phyloP scores from a whole-genome alignment of 1,140 invertebrate species.

The Notospermus geniculatus region DNA sequence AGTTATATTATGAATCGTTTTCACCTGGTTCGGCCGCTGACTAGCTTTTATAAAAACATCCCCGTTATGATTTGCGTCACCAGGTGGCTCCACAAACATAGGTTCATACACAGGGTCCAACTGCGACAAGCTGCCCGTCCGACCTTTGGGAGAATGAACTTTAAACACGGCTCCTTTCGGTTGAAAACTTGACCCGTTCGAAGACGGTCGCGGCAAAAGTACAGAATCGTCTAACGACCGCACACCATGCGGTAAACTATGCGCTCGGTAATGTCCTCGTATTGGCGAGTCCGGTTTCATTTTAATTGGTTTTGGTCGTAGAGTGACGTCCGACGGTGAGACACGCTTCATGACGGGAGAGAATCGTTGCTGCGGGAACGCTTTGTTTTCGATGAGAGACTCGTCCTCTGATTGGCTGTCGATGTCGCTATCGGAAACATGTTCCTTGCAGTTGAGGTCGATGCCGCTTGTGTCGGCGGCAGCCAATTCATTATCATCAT shows the following conservation, averaged over 20 bases:
- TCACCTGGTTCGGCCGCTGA: background rate
- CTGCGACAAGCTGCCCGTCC: constrained; percentile 33
- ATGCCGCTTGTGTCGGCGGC: constrained; percentile 48
- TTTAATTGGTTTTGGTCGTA: constrained; percentile 79
- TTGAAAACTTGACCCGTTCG: constrained; percentile 47
- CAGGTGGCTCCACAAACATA: constrained; percentile 1
- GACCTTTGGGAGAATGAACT: constrained; percentile 32
- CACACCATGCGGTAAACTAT: background rate
- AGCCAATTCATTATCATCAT: constrained; percentile 29
- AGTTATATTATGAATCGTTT: constrained; percentile 49
- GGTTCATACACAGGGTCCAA: constrained; percentile 5
- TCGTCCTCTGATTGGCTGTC: constrained; percentile 67
- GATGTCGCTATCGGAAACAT: constrained; percentile 71
- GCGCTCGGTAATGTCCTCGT: background rate
- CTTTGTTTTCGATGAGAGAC: constrained; percentile 59
- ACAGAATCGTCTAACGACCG: constrained; percentile 1
- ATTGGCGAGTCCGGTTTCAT: constrained; percentile 29
- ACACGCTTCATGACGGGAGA: constrained; percentile 55
- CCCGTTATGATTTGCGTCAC: too few relatives aligned
- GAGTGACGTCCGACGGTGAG: constrained; percentile 62
- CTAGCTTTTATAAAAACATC: background rate
- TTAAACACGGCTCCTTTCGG: constrained; percentile 46
- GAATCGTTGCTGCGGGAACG: constrained; percentile 62
- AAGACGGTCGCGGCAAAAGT: constrained; percentile 40
- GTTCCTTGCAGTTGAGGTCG: constrained; percentile 87